These are phyloP conservation scores for Tauraco hartlaubi DNA, from an alignment of 2,797 vertebrate genomes.

Conservation along the genomic window DNA sequence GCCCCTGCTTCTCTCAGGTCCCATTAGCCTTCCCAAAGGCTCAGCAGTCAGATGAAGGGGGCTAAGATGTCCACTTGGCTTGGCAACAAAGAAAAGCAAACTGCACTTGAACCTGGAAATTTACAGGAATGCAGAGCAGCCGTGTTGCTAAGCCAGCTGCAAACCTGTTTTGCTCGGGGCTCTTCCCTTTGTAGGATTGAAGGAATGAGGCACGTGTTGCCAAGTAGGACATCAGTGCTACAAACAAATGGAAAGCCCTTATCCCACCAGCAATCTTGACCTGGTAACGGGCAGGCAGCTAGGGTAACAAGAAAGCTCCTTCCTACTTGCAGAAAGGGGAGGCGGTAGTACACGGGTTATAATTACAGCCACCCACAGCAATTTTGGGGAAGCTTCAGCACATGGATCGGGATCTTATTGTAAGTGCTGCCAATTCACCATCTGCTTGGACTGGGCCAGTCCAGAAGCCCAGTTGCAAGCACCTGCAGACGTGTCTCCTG, in stretches of 20 bases:
- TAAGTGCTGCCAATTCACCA: not conserved
- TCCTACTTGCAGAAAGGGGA: slow-evolving; percentile 24
- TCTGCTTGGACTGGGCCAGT: not conserved
- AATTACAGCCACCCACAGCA: slow-evolving; percentile 65
- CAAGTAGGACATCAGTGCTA: slow-evolving; percentile 74
- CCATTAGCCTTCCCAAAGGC: not conserved
- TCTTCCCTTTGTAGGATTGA: slow-evolving; percentile 69
- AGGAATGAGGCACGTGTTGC: slow-evolving; percentile 59
- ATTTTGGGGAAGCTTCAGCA: slow-evolving; percentile 37
- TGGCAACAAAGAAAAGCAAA: slow-evolving; percentile 22
- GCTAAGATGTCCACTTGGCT: not conserved
- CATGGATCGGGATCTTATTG: not conserved
- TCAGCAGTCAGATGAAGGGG: not conserved
- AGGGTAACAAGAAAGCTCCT: slow-evolving; percentile 34
- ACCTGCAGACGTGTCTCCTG: not conserved
- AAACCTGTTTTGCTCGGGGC: slow-evolving; percentile 75
- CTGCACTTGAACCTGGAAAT: slow-evolving; percentile 73
- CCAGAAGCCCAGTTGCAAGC: not conserved
- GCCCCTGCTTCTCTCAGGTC: not conserved
- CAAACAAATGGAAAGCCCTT: slow-evolving; percentile 52
- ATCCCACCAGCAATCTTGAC: slow-evolving; percentile 51
- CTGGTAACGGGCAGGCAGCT: slow-evolving; percentile 43
- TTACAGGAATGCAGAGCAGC: slow-evolving; percentile 76
- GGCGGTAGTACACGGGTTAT: slow-evolving; percentile 32
- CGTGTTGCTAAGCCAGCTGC: slow-evolving; percentile 57